Percentiles rank a stretch among this genome's conserved stretches.
Conservation (phyloP, 1,140 invertebrate genomes). For the Camponotus pennsylvanicus region DNA sequence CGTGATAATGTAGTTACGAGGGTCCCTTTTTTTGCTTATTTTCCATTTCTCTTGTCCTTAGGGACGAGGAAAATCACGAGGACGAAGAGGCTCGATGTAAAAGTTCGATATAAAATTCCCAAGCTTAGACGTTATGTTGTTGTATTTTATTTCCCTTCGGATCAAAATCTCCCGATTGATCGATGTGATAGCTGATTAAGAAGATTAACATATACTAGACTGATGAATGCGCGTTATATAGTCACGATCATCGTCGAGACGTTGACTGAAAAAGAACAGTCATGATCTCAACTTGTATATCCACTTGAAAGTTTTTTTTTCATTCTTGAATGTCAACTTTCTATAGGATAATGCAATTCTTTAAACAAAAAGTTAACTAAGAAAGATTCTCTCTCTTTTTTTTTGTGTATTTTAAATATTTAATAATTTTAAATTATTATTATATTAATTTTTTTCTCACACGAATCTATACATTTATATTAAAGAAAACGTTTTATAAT, state of each 20-base stretch:
- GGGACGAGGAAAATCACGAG: background rate
- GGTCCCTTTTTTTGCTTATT: constrained; percentile 28
- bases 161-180: constrained; percentile 30
- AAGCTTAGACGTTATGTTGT: background rate
- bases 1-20: constrained; percentile 62
- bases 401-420: background rate
- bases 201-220: constrained; percentile 19
- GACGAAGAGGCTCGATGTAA: background rate
- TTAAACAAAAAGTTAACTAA: background rate
- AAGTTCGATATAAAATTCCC: constrained; percentile 6
- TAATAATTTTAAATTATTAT: background rate
- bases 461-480: background rate
- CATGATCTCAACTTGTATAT: background rate
- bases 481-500: background rate
- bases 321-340: background rate
- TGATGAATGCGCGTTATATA: constrained; percentile 6
- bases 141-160: constrained; percentile 11
- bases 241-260: background rate
- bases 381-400: background rate
- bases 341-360: background rate
- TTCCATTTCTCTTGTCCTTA: constrained; percentile 7
- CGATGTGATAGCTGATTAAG: constrained; percentile 20
- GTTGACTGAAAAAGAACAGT: background rate
- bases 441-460: background rate
- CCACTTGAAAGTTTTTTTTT: background rate